phyloP scores from a whole-genome alignment of 2,113 vertebrate species.

The Ancistrus triradiatus region DNA sequence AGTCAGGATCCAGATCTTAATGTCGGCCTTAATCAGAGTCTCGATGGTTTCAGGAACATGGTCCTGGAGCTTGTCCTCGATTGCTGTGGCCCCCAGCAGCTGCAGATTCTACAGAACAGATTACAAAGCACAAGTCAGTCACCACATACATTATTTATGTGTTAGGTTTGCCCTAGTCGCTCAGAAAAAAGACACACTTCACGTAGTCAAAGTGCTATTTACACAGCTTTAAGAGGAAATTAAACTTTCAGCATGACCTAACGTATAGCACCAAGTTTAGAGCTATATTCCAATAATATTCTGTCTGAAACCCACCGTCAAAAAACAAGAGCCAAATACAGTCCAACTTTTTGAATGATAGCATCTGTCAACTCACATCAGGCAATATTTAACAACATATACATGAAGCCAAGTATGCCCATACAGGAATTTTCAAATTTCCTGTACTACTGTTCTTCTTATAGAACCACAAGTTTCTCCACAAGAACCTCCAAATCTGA shows the following conservation, averaged over 20 bases:
- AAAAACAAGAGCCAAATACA: background rate
- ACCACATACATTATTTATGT: background rate
- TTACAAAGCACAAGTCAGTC: background rate
- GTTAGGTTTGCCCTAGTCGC: background rate
- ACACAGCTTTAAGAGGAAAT: background rate
- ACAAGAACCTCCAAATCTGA: no score
- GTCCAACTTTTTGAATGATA: background rate
- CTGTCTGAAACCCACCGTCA: background rate
- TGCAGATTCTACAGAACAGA: conserved; percentile 81
- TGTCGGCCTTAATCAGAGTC: conserved; percentile 95
- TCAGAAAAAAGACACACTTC: background rate
- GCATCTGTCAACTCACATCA: background rate
- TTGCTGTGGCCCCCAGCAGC: conserved; percentile 93
- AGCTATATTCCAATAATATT: background rate
- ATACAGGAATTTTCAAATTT: no score
- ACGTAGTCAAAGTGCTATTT: no score
- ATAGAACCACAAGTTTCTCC: no score
- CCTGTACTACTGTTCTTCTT: no score
- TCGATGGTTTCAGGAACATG: conserved; percentile 97
- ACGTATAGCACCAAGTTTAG: background rate
- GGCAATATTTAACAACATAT: no score
- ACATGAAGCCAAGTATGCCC: no score
- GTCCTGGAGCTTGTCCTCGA: conserved; percentile 95
- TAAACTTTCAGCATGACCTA: background rate
- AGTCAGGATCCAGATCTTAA: conserved; percentile 98